Percentiles rank a stretch among this genome's conserved stretches.
Conservation (phyloP, 1,140 invertebrate species). For the Pogonomyrmex californicus region DNA sequence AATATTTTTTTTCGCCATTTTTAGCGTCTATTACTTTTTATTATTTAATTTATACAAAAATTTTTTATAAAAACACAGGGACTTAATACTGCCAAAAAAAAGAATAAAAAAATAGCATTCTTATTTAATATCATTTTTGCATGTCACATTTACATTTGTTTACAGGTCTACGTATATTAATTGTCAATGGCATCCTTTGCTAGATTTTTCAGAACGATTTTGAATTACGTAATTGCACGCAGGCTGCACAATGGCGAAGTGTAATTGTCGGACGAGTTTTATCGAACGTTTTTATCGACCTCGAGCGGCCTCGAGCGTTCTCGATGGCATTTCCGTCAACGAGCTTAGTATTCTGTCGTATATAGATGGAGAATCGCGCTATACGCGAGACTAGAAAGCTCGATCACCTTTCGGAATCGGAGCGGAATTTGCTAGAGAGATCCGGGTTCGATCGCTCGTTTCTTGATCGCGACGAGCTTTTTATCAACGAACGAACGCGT, state of each 20-base stretch:
- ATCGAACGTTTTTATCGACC: constrained; percentile 31
- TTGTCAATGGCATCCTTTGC: background rate
- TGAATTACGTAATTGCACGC: background rate
- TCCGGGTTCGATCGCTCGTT: constrained; percentile 67
- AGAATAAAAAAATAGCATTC: background rate
- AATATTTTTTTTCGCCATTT: background rate
- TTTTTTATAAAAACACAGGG: background rate
- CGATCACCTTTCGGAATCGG: constrained; percentile 31
- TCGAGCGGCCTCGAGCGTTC: constrained; percentile 23
- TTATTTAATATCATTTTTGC: background rate
- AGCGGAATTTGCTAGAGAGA: constrained; percentile 31
- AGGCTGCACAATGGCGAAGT: constrained; percentile 9
- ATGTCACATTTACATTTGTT: background rate
- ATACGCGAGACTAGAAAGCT: constrained; percentile 33
- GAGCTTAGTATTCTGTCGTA: constrained; percentile 31
- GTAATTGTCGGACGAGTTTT: constrained; percentile 21
- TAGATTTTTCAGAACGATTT: background rate
- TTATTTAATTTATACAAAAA: background rate
- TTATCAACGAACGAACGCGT: constrained; percentile 61
- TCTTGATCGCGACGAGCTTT: constrained; percentile 20
- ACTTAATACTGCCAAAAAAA: background rate
- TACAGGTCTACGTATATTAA: background rate
- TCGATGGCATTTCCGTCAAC: constrained; percentile 27
- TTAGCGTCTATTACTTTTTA: background rate
- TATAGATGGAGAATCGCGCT: background rate